Evolutionary conservation across 2,113 vertebrate genomes (phyloP), one percentile per base, ranked within the genome.

Genomic region (Siniperca chuatsi): DNA sequence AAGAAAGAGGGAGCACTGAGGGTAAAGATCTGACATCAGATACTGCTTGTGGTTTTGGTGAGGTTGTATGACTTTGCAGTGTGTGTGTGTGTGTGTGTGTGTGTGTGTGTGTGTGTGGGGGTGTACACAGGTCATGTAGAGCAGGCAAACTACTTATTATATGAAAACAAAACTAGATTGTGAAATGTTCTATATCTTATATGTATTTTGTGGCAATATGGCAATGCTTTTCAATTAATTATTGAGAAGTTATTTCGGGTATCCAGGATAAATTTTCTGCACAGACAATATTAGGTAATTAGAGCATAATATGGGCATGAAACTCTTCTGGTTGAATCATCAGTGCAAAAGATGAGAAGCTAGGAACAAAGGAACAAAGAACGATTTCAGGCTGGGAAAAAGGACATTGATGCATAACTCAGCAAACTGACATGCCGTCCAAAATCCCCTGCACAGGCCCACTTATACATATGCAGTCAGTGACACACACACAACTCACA

Each of bases 391-490:
- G 46, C 74, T 57, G 67, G 33, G 78, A 44, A 75, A 79, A 62
- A 50, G 4, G 48, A 55, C 58, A 33, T 23, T n/a, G 79, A 84
- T 80, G 80, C 75, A 87, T 80, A 86, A 88, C 87, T 91, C 90
- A 89, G 80, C 13, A 15, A 80, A 67, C 1, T 9, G 86, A 91
- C 80, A 82, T 46, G 85, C 40, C 20, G 61, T 78, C 79, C 81
- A 87, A 84, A 88, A 79, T 84, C 70, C 84, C 75, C 84, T 54
- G 65, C 86, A 83, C 78, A 65, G 69, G 72, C 87, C 84, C 73
- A 90, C 82, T 90, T 82, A 83, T 81, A 78, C 81, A 92, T 83
- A 90, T 83, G 86, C 87, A 85, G 52, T 25, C 87, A 83, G 65
- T 67, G 52, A 87, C 75, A 62, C 72, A 85, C 84, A 78, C 81